These are phyloP conservation scores for Psilopsiagon aurifrons DNA, from an alignment of 2,113 vertebrate genomes.

Conservation along the genomic window DNA sequence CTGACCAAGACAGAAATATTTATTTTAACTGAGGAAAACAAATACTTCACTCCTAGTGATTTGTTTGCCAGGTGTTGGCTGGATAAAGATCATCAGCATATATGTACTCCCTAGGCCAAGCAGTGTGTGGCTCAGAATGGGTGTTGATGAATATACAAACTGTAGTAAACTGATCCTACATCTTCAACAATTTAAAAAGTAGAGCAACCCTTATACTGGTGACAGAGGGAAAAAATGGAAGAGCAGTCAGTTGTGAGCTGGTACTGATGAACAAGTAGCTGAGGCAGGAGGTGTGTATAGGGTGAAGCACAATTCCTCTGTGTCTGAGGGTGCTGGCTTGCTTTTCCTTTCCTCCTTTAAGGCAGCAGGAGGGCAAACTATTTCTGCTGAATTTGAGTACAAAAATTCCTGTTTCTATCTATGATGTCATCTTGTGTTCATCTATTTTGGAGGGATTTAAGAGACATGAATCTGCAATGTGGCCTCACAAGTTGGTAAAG, in stretches of 20 bases:
- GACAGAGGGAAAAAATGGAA: not conserved
- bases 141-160: not conserved
- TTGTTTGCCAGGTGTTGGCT: not conserved
- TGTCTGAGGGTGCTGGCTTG: rapidly evolving
- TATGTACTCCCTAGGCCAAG: not conserved
- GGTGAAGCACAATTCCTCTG: rapidly evolving
- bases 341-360: not conserved
- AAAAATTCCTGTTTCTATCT: not conserved
- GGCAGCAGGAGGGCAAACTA: not conserved
- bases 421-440: not conserved
- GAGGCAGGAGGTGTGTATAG: rapidly evolving
- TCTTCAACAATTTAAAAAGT: not conserved
- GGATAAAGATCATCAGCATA: not conserved
- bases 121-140: not conserved
- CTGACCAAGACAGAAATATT: not conserved
- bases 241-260: rapidly evolving
- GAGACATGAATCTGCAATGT: not conserved
- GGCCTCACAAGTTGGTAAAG: not conserved
- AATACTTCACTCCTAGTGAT: not conserved
- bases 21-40: not conserved
- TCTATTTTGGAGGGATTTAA: not conserved
- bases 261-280: not conserved
- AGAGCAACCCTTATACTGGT: not conserved
- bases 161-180: not conserved
- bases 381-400: not conserved